phyloP scores from a whole-genome alignment of 2,113 vertebrate species.

The Ophthalmolycus amberensis region DNA sequence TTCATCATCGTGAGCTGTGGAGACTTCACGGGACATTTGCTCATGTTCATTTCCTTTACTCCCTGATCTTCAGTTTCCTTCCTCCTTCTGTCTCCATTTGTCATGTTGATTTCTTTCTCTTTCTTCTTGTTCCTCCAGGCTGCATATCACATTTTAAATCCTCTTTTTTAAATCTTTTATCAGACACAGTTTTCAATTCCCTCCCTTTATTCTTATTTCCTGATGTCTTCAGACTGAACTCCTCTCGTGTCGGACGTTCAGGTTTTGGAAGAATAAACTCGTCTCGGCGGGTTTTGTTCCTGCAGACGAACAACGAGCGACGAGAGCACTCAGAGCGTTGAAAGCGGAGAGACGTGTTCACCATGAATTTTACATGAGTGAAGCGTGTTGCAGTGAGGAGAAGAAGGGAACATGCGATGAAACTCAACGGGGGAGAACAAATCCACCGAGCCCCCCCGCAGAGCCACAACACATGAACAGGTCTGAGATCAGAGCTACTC shows the following conservation, averaged over 20 bases:
- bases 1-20: too few relatives aligned
- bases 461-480: neutral
- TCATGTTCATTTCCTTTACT: too few relatives aligned
- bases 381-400: slow-evolving; percentile 4
- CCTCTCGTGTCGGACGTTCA: neutral
- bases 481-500: neutral
- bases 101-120: neutral
- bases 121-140: neutral
- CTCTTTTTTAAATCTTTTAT: neutral
- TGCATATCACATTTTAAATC: slow-evolving; percentile 26
- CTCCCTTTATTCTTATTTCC: neutral
- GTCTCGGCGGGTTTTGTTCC: neutral
- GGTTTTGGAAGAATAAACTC: neutral
- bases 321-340: slow-evolving; percentile 4
- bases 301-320: slow-evolving; percentile 1
- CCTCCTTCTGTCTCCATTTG: neutral
- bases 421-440: neutral
- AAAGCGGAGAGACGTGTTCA: slow-evolving; percentile 18
- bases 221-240: neutral
- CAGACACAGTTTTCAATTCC: slow-evolving; percentile 4
- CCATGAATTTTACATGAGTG: slow-evolving; percentile 57
- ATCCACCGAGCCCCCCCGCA: neutral
- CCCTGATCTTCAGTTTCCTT: too few relatives aligned
- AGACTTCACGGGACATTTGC: too few relatives aligned
- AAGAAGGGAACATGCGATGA: neutral